Conservation (phyloP, 1,140 invertebrate genomes). For the Bombus balteatus region DNA sequence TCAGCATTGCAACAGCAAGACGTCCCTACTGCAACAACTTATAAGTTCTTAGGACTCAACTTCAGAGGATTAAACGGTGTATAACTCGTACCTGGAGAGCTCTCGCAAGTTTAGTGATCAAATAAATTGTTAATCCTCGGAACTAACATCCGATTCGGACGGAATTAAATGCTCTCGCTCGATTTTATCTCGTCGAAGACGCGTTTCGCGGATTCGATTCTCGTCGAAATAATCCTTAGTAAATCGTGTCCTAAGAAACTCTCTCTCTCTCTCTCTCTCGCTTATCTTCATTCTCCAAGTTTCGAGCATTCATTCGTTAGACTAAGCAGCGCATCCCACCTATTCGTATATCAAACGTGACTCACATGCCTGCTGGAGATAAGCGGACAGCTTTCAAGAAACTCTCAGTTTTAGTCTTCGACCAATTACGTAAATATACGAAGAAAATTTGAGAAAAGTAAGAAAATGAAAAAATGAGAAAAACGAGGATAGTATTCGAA, state of each 20-base stretch:
- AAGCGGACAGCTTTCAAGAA: conserved; percentile 12
- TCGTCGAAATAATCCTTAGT: conserved; percentile 30
- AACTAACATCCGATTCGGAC: conserved; percentile 27
- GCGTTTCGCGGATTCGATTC: conserved; percentile 28
- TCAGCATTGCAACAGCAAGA: neutral
- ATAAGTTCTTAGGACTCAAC: neutral
- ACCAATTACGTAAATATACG: neutral
- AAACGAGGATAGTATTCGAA: too few relatives aligned
- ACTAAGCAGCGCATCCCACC: neutral
- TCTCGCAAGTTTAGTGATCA: conserved; percentile 16
- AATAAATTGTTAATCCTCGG: conserved; percentile 35
- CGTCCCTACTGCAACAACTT: neutral
- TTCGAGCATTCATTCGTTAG: conserved; percentile 24
- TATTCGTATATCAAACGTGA: neutral
- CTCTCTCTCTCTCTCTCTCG: neutral
- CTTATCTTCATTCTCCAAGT: conserved; percentile 32
- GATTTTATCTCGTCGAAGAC: conserved; percentile 14
- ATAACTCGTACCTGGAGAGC: neutral
- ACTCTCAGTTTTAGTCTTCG: neutral
- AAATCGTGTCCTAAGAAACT: conserved; percentile 8
- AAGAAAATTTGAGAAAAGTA: neutral
- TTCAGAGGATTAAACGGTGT: neutral
- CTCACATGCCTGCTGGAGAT: neutral
- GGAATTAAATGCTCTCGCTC: conserved; percentile 9
- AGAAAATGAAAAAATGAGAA: too few relatives aligned